phyloP scores from a whole-genome alignment of 2,888 invertebrate species.

The Heteromurus nitidus region DNA sequence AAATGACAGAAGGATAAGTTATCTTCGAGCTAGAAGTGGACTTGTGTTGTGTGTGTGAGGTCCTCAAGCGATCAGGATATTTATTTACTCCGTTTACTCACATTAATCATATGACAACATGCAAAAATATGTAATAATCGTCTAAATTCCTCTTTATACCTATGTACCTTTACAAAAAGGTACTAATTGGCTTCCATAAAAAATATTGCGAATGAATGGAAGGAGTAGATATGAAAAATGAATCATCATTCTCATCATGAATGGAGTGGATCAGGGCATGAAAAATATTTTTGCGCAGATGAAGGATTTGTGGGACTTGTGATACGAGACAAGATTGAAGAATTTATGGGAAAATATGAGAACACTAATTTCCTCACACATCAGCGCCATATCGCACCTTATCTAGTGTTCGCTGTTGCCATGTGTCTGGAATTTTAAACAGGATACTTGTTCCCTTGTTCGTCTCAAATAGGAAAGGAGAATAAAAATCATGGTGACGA shows the following conservation, averaged over 20 bases:
- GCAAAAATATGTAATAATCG: constrained; percentile 49
- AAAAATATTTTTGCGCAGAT: neutral
- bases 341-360: neutral
- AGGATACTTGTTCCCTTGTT: no score
- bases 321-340: no score
- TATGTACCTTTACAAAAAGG: constrained; percentile 29
- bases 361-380: neutral
- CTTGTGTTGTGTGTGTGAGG: constrained; percentile 22
- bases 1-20: no score
- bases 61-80: constrained; percentile 29
- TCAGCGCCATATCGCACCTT: neutral
- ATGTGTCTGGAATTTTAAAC: constrained; percentile 12
- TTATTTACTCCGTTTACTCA: constrained; percentile 31
- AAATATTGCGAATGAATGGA: neutral
- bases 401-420: neutral
- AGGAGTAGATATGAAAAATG: neutral
- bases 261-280: no score
- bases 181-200: constrained; percentile 56
- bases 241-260: neutral
- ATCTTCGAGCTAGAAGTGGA: no score
- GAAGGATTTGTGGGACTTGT: neutral
- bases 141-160: constrained; percentile 50
- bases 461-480: neutral
- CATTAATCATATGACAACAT: constrained; percentile 55
- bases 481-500: neutral